Base-by-base conservation (phyloP, 2,797 vertebrate genomes). In the Peromyscus melanophrys region DNA sequence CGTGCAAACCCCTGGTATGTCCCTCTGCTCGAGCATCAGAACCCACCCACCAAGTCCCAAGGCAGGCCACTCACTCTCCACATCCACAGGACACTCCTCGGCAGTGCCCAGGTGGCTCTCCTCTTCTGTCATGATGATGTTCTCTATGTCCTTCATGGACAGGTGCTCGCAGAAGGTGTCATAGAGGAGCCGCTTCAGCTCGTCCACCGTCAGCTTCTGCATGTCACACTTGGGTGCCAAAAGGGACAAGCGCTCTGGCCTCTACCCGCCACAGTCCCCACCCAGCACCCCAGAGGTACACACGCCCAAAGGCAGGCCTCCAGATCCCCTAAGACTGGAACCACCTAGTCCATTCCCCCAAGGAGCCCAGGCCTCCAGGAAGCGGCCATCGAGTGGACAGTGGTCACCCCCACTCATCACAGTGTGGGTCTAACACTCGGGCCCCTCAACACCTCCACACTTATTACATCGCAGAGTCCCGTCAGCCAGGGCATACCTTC, bases 61-160 rank as follows among this genome's bases (percentile, higher is more conserved):
- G 63, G 17, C 13, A 8, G 0, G 43, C 10, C 92, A 98, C 99
- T 99, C 99, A 99, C 99, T 99, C 99, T 99, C 99, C 98, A 99
- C 99, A 0, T 99, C 99, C 90, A 99, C 99, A 0, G 99, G 99
- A 97, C 99, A 99, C 97, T 99, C 99, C 98, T 98, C 99, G 0
- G 99, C 99, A 16, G 99, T 99, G 98, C 99, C 99, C 98, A 99
- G 99, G 99, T 99, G 99, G 98, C 99, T 99, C 98, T 99, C 99
- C 98, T 99, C 99, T 95, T 99, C 99, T 0, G 99, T 99, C 99
- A 99, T 99, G 98, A 99, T 99, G 98, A 99, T 99, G 98, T 99
- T 99, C 98, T 99, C 99, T 1, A 99, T 99, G 99, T 99, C 99
- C 98, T 99, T 99, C 99, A 99, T 99, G 98, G 99, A 99, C 95